phyloP scores from a whole-genome alignment of 2,113 vertebrate genomes.

The Syrmaticus mikado region DNA sequence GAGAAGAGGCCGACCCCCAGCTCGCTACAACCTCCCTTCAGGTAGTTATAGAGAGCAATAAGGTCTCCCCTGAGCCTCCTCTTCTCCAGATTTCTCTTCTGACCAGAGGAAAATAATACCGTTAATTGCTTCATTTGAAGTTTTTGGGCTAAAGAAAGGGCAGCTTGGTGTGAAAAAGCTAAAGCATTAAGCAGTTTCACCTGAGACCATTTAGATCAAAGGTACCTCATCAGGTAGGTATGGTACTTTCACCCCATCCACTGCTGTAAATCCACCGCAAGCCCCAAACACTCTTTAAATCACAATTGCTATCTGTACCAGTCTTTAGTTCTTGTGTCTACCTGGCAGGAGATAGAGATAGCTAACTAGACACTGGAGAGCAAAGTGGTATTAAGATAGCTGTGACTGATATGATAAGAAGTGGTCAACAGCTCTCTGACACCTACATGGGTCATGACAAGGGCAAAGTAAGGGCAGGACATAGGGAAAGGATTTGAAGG shows the following conservation, averaged over 20 bases:
- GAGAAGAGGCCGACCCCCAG: too few relatives aligned
- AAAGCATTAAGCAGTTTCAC: background rate
- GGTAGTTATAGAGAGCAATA: too few relatives aligned
- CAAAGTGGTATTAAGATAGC: background rate
- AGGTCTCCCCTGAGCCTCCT: too few relatives aligned
- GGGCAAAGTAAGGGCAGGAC: background rate
- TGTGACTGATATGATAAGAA: background rate
- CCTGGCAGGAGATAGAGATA: background rate
- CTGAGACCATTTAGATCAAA: accelerated
- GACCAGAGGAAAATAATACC: background rate
- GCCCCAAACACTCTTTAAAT: background rate
- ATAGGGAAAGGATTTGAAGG: background rate
- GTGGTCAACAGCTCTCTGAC: background rate
- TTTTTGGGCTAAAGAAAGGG: background rate
- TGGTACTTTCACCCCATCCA: background rate
- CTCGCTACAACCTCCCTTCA: too few relatives aligned
- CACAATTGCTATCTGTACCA: background rate
- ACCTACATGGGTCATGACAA: background rate
- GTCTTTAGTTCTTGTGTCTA: background rate
- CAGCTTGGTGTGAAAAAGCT: background rate
- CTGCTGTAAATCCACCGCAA: background rate
- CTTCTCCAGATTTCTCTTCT: too few relatives aligned
- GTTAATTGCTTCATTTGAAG: background rate
- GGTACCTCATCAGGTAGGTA: background rate
- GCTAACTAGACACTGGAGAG: background rate